phyloP scores from a whole-genome alignment of 2,797 vertebrate species.

The Poeciliopsis gracilis region DNA sequence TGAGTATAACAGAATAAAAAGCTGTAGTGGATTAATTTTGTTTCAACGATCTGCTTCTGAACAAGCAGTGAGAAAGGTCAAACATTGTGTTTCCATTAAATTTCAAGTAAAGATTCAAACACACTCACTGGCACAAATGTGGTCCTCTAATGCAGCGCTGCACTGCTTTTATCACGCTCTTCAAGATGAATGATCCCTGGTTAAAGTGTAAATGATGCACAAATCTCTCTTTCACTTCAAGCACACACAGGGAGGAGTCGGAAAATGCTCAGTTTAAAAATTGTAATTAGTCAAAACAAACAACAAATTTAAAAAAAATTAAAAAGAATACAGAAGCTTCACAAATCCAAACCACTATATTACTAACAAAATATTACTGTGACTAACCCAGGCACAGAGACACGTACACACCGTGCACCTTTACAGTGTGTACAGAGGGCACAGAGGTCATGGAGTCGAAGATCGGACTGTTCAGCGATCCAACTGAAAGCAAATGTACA shows the following conservation, averaged over 20 bases:
- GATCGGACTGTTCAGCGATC: background rate
- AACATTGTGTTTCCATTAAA: background rate
- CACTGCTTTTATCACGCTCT: background rate
- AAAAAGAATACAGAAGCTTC: background rate
- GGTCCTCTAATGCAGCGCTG: background rate
- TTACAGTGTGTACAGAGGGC: background rate
- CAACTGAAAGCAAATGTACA: background rate
- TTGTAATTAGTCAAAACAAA: background rate
- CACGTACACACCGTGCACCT: background rate
- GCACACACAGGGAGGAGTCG: background rate
- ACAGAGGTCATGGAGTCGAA: background rate
- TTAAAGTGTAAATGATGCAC: background rate
- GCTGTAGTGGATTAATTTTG: background rate
- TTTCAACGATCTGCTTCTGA: background rate
- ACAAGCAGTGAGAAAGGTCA: background rate
- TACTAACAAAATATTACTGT: background rate
- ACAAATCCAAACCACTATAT: background rate
- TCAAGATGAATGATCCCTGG: conserved; percentile 4
- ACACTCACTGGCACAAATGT: background rate
- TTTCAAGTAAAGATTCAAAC: background rate
- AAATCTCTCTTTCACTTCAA: background rate
- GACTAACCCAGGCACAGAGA: background rate
- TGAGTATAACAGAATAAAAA: background rate
- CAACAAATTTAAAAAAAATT: background rate
- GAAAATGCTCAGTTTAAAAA: too few relatives aligned